Evolutionary conservation across 2,888 invertebrate species (phyloP).

Genomic region (Smittia aterrima): DNA sequence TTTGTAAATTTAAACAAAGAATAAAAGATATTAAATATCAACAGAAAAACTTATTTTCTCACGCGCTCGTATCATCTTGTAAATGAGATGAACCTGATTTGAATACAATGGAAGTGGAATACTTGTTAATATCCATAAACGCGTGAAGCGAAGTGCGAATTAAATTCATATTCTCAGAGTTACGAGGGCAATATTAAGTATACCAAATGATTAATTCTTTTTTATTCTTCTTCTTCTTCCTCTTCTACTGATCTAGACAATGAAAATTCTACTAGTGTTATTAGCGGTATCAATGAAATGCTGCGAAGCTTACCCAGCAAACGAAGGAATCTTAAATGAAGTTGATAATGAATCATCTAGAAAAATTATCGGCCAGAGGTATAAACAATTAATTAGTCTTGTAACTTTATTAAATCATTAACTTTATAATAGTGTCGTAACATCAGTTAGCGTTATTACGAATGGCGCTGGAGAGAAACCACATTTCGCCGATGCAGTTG

Average conservation of each 20-base stretch:
- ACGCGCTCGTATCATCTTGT: neutral
- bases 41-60: too few relatives aligned
- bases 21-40: too few relatives aligned
- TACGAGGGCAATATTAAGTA: neutral
- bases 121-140: neutral
- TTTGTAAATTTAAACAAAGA: too few relatives aligned
- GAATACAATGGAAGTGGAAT: constrained; percentile 19
- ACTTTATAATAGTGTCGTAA: constrained; percentile 57
- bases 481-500: constrained; percentile 67
- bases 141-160: neutral
- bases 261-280: neutral
- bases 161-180: neutral
- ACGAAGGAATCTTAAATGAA: constrained; percentile 43
- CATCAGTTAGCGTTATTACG: constrained; percentile 64
- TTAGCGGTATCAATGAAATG: constrained; percentile 11
- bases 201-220: neutral
- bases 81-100: constrained; percentile 3
- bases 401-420: constrained; percentile 31
- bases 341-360: constrained; percentile 56
- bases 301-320: neutral
- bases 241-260: neutral
- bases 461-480: constrained; percentile 61
- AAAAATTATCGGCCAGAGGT: constrained; percentile 63
- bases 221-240: neutral
- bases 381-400: constrained; percentile 42